Conservation (phyloP, 2,113 vertebrate species). For the Poicephalus gulielmi region DNA sequence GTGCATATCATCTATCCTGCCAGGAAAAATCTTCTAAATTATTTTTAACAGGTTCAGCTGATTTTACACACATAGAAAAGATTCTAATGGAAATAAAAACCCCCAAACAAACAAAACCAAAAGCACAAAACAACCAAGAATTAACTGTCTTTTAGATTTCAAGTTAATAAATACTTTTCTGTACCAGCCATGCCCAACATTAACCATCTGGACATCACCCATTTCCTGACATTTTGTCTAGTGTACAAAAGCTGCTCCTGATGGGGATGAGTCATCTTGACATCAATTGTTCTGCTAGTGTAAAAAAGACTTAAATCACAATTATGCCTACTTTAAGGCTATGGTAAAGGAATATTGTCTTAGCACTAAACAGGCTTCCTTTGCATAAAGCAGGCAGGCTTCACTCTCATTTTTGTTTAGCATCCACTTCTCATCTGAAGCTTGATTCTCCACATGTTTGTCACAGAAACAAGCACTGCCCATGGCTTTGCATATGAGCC, state of each 20-base stretch:
- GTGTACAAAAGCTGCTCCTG: not conserved
- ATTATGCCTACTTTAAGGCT: not conserved
- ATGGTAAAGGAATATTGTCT: not conserved
- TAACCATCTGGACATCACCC: not conserved
- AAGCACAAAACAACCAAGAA: not conserved
- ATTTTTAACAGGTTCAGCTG: constrained; percentile 16
- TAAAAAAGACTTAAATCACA: not conserved
- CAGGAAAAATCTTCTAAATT: not conserved
- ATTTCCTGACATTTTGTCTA: not conserved
- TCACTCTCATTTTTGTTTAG: not conserved
- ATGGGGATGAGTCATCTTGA: not conserved
- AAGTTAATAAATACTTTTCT: not conserved
- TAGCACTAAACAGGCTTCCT: not conserved
- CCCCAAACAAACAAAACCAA: not conserved
- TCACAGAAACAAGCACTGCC: not conserved
- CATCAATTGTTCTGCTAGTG: not conserved
- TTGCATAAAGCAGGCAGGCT: not conserved
- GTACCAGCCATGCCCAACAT: not conserved
- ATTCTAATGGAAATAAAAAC: not conserved
- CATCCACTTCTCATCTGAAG: not conserved
- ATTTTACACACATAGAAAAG: not conserved
- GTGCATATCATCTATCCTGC: not conserved
- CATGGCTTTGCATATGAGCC: not conserved
- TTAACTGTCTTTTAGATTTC: not conserved
- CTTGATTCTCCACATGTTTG: not conserved